A percentile compares a stretch with the other conserved stretches of the same genome.
Evolutionary conservation across 35 echinoderm and acorn worm species (phyloP).

Genomic region (Anneissia japonica): DNA sequence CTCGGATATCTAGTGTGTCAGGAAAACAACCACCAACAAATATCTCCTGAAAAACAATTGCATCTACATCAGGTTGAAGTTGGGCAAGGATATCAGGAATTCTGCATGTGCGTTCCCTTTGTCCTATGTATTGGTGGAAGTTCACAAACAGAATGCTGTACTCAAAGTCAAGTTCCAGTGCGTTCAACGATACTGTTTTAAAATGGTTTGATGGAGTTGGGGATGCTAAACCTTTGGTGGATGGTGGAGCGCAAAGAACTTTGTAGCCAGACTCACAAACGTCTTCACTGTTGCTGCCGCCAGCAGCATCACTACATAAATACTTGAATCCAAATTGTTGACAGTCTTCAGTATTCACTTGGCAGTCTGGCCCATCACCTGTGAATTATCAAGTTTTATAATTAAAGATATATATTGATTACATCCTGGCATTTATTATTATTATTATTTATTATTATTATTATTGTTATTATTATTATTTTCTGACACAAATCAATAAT

Average conservation of each 20-base stretch:
- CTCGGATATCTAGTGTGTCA: constrained; percentile 14
- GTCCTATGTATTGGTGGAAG: constrained; percentile 34
- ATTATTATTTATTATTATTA: too few relatives aligned
- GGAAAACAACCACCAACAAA: constrained; percentile 56
- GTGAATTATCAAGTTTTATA: too few relatives aligned
- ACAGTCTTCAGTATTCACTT: too few relatives aligned
- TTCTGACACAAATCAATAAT: too few relatives aligned
- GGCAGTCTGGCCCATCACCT: too few relatives aligned
- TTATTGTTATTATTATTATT: too few relatives aligned
- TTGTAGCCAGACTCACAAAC: neutral
- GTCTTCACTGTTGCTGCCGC: neutral
- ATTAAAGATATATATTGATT: too few relatives aligned
- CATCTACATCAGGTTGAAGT: constrained; percentile 38
- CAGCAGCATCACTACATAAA: too few relatives aligned
- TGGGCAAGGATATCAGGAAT: constrained; percentile 17
- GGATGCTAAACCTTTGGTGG: neutral
- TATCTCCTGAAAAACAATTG: constrained; percentile 62
- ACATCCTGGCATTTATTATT: too few relatives aligned
- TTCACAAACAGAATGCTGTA: neutral
- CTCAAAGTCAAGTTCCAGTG: constrained; percentile 14
- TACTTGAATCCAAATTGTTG: too few relatives aligned
- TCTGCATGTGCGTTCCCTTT: constrained; percentile 54
- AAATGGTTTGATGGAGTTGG: constrained; percentile 17
- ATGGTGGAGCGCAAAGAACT: neutral
- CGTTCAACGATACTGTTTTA: constrained; percentile 40